These are phyloP conservation scores for Pseudois nayaur DNA, from an alignment of 2,113 vertebrate species.

Conservation along the genomic window DNA sequence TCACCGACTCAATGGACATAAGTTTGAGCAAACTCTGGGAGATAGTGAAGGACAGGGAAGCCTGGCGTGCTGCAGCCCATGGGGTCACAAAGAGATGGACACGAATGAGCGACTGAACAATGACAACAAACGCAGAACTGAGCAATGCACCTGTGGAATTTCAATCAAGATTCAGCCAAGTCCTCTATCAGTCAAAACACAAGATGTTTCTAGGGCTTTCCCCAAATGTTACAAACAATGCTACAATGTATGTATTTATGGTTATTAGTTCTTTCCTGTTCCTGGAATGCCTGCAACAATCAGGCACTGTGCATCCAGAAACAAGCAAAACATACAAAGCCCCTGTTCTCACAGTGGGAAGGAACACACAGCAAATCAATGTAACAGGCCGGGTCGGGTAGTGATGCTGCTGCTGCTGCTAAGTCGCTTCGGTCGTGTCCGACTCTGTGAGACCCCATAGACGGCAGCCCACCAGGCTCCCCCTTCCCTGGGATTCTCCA, in stretches of 20 bases:
- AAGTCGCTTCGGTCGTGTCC: fast-evolving
- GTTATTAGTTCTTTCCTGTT: too few species aligned
- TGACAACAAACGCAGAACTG: neutral
- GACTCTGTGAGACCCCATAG: too few species aligned
- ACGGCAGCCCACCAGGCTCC: too few species aligned
- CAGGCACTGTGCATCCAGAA: neutral
- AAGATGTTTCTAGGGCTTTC: neutral
- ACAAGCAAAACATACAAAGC: fast-evolving
- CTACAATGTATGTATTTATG: too few species aligned
- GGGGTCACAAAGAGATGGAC: neutral
- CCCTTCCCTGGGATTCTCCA: too few species aligned
- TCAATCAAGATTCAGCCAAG: neutral
- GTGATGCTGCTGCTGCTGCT: too few species aligned
- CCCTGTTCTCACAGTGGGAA: neutral
- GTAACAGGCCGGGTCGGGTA: fast-evolving
- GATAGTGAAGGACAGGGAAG: neutral
- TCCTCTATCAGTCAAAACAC: neutral
- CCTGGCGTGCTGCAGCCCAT: neutral
- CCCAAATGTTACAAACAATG: too few species aligned
- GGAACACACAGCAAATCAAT: fast-evolving
- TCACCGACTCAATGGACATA: neutral
- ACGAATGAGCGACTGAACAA: neutral
- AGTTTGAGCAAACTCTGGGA: neutral
- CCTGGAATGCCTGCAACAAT: neutral
- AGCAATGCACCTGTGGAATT: neutral